These are phyloP conservation scores for Cynodonichthys magdalenae DNA, from an alignment of 2,797 vertebrate species.

Conservation along the genomic window DNA sequence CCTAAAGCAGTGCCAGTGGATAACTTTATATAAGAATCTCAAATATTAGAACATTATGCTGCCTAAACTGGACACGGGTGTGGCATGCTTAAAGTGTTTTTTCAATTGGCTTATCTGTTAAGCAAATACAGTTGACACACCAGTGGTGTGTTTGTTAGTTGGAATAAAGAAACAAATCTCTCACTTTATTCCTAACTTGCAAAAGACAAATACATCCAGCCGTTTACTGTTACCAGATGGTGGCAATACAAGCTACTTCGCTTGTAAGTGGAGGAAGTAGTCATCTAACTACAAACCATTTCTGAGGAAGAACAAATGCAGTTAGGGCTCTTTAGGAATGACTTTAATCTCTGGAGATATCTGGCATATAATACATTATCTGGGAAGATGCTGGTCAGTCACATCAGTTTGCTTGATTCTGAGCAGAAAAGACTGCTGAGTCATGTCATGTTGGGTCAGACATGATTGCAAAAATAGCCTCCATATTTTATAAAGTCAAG, in stretches of 20 bases:
- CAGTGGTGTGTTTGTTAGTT: slow-evolving; percentile 8
- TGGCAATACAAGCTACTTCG: neutral
- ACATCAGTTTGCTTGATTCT: neutral
- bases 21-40: slow-evolving; percentile 13
- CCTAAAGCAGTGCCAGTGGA: slow-evolving; percentile 46
- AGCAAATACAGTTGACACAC: slow-evolving; percentile 1
- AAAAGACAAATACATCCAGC: too few relatives aligned
- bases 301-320: neutral
- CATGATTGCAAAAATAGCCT: neutral
- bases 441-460: neutral
- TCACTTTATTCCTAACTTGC: neutral
- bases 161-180: slow-evolving; percentile 8
- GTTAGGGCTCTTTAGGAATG: neutral
- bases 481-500: neutral
- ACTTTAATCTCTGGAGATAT: neutral
- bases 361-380: neutral
- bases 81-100: slow-evolving; percentile 38
- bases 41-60: slow-evolving; percentile 20
- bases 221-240: neutral
- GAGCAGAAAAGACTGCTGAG: neutral
- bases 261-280: neutral
- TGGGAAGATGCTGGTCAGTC: neutral
- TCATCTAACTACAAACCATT: neutral
- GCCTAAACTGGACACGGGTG: slow-evolving; percentile 53
- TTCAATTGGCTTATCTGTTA: slow-evolving; percentile 7